Evolutionary conservation across 2,113 vertebrate species (phyloP), one percentile per base, ranked within the genome.

Genomic region (Odontophorus gujanensis): DNA sequence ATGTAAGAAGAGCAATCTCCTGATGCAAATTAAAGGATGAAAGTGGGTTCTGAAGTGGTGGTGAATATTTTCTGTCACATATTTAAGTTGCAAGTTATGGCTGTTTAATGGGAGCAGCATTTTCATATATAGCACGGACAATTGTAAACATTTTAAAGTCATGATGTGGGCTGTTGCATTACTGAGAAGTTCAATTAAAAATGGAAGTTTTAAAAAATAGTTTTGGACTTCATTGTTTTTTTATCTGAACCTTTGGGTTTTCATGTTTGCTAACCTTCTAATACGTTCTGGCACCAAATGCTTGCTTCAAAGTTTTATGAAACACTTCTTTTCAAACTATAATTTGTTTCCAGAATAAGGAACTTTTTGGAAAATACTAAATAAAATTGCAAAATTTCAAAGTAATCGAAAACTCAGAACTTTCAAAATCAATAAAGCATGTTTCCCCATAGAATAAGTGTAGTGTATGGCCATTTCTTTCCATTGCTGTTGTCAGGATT

Each of bases 61-160:
- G 74, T 91, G 81, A 85, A 71, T 96, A 78, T 90, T 84, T 93
- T 71, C 90, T 59, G 19, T 59, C 67, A 58, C 85, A 53, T 43
- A 81, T 90, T 34, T 28, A 84, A 78, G 51, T 80, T 84, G 48
- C 13, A 81, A 75, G 86, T 88, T 66, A 75, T n/a, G 6, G 14
- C 58, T 78, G 17, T 68, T 85, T 82, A 91, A 65, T 72, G 66
- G 92, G 73, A 90, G 18, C 72, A 78, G 9, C 38, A 25, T 67
- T 92, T 92, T 75, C 25, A 72, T 79, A 24, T 9, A 20, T 51
- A 84, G 22, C n/a, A 20, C 58, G 75, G 50, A 75, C 38, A 72
- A 36, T 48, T 78, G 7, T 68, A 36, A 81, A 69, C 26, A 42
- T 61, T 68, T 79, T 43, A 68, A 95, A 84, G 45, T 78, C 14